Evolutionary conservation across 1,140 invertebrate genomes (phyloP).

Genomic region (Orius insidiosus): DNA sequence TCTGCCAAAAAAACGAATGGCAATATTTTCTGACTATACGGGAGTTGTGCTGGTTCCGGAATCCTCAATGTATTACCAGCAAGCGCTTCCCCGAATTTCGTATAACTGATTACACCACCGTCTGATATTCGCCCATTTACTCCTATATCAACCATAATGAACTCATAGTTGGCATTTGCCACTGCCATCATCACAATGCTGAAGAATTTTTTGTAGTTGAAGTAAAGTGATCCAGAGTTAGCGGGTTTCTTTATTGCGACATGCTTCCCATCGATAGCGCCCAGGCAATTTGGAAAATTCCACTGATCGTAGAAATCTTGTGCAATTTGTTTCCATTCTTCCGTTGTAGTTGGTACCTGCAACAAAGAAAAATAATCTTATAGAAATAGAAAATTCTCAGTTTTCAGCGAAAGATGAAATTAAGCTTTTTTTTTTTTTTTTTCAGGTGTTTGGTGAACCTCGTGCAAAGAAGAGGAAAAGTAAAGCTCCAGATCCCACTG

Average conservation of each 20-base stretch:
- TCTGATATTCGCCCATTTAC: constrained; percentile 27
- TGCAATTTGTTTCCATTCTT: constrained; percentile 22
- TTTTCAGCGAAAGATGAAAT: no score
- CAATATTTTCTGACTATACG: constrained; percentile 17
- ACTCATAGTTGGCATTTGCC: constrained; percentile 30
- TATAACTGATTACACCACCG: constrained; percentile 18
- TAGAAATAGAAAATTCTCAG: no score
- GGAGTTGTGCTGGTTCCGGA: constrained; percentile 20
- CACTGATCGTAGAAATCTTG: constrained; percentile 21
- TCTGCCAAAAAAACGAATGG: constrained; percentile 28
- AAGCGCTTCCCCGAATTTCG: constrained; percentile 13
- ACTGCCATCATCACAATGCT: constrained; percentile 30
- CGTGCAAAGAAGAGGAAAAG: no score
- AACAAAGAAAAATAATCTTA: no score
- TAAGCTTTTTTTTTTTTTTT: no score
- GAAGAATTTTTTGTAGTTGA: constrained; percentile 30
- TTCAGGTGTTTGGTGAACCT: no score
- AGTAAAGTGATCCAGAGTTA: constrained; percentile 24
- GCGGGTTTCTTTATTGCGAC: constrained; percentile 23
- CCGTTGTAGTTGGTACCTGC: no score
- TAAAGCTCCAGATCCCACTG: no score
- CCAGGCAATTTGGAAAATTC: constrained; percentile 25
- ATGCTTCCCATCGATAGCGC: constrained; percentile 28
- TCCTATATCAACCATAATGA: constrained; percentile 28
- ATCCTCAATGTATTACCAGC: constrained; percentile 19